Evolutionary conservation across 2,113 vertebrate genomes (phyloP), one percentile per base, ranked within the genome.

Genomic region (Mobula hypostoma): DNA sequence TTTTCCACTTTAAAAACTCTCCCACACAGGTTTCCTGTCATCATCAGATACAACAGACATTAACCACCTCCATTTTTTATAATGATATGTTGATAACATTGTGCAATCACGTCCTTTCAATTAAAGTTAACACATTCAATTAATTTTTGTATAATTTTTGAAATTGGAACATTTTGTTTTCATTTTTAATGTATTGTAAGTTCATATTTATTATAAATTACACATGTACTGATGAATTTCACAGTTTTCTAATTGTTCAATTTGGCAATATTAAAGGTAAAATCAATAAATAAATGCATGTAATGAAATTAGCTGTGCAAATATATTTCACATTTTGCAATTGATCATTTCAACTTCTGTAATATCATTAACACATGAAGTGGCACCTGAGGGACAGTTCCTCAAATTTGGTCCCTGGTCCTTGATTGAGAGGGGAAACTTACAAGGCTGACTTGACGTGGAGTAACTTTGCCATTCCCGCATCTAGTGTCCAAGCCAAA

Each of bases 281-380:
- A 1, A 92, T 66, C 12, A 72, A 91, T 72, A 7, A 40, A 17
- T 40, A 72, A 72, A 5, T 36, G 36, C 36, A 36, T 92, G 66
- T n/a, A 70, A 72, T 19, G 68, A 17, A 12, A 70, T 17, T 36
- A 92, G 19, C 36, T 72, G 12, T 24, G n/a, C 32, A 48, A 32
- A 72, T 27, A 7, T 72, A 40, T 72, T 92, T 66, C 90, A 72
- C 21, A 1, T 70, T 92, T 92, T 92, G 68, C 68, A 72, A 92
- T 72, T 72, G 68, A 92, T 72, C 90, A 48, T 72, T 92, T 66
- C 66, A 92, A 40, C 63, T 92, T 72, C 70, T 92, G n/a, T 92
- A 48, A 4, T 48, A 48, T 1, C 0, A 48, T 48, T 48, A 48
- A 48, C 48, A 48, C 48, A 48, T 48, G 48, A 48, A 48, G 48